These are phyloP conservation scores for Metalampra italica DNA, from an alignment of 2,888 invertebrate genomes.

Conservation along the genomic window DNA sequence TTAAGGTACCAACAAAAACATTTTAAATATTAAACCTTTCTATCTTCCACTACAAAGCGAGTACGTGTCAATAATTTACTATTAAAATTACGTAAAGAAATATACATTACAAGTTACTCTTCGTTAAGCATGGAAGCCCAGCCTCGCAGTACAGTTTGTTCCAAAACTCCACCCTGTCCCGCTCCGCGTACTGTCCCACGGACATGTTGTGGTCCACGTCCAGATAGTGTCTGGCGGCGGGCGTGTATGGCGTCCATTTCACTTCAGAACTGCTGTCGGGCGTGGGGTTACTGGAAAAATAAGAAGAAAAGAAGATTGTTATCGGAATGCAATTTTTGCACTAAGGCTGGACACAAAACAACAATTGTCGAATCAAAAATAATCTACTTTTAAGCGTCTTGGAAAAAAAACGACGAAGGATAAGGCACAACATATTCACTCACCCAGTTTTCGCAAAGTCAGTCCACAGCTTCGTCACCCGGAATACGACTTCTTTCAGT, in stretches of 20 bases:
- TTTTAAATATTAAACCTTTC: too few relatives aligned
- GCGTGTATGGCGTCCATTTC: constrained; percentile 46
- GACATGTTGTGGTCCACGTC: constrained; percentile 36
- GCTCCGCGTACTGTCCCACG: constrained; percentile 37
- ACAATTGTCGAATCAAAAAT: too few relatives aligned
- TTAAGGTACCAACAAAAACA: too few relatives aligned
- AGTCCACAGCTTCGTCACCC: constrained; percentile 53
- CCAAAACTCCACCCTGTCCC: constrained; percentile 58
- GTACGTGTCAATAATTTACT: too few relatives aligned
- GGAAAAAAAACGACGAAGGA: too few relatives aligned
- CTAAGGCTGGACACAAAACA: not conserved
- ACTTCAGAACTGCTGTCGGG: constrained; percentile 32
- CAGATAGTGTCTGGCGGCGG: constrained; percentile 26
- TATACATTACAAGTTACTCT: constrained; percentile 14
- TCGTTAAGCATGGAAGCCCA: constrained; percentile 32
- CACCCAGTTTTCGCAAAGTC: constrained; percentile 61
- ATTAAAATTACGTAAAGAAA: too few relatives aligned
- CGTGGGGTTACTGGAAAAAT: constrained; percentile 41
- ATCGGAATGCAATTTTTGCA: too few relatives aligned
- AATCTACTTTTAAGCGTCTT: too few relatives aligned
- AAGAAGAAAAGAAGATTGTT: too few relatives aligned
- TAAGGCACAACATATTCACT: constrained; percentile 8
- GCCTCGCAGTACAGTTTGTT: constrained; percentile 52
- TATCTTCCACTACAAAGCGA: too few relatives aligned
- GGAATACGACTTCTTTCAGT: constrained; percentile 31